These are phyloP conservation scores for Carpatolechia fugitivella DNA, from an alignment of 2,888 invertebrate species.

Conservation along the genomic window DNA sequence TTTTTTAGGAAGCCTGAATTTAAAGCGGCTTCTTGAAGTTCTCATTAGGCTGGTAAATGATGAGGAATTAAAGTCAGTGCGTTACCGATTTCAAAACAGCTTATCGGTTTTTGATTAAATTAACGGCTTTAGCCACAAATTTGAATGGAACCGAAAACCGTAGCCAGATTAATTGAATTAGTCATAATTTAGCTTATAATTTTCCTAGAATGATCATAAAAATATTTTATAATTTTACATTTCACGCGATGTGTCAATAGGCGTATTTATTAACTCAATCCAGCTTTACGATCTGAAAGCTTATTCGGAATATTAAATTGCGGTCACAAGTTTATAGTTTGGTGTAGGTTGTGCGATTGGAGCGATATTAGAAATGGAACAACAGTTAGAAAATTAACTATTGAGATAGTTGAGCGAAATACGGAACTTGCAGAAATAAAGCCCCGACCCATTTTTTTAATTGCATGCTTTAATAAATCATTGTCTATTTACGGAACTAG, in stretches of 20 bases:
- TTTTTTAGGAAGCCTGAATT: not conserved
- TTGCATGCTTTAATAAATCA: too few relatives aligned
- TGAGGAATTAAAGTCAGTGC: not conserved
- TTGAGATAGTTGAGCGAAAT: not conserved
- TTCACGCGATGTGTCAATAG: constrained; percentile 37
- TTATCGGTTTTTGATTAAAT: constrained; percentile 5
- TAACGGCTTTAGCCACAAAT: constrained; percentile 1
- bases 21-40: not conserved
- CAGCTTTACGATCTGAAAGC: constrained; percentile 40
- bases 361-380: constrained; percentile 2
- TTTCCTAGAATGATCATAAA: not conserved
- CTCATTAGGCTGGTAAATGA: not conserved
- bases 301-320: constrained; percentile 40
- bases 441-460: too few relatives aligned
- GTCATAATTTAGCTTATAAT: constrained; percentile 10
- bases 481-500: too few relatives aligned
- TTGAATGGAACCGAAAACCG: not conserved
- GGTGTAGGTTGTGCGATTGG: constrained; percentile 5
- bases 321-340: constrained; percentile 26
- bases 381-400: constrained; percentile 5
- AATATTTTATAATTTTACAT: constrained; percentile 15
- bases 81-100: not conserved
- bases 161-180: constrained; percentile 2
- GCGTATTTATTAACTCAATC: constrained; percentile 42
- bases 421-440: not conserved